phyloP scores from a whole-genome alignment of 2,797 vertebrate species.

The Orestias chungarensis region DNA sequence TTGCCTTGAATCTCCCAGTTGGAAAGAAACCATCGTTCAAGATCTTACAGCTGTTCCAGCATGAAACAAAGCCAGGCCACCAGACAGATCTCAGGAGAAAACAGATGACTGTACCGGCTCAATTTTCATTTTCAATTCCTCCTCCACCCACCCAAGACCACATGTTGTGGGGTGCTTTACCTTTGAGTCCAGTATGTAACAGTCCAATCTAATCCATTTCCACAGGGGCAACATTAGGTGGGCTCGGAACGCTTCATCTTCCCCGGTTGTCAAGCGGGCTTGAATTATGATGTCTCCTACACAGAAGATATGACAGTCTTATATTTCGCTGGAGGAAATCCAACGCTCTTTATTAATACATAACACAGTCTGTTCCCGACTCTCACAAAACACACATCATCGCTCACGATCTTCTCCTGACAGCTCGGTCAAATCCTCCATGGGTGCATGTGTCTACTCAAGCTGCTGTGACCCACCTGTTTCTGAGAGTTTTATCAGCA shows the following conservation, averaged over 20 bases:
- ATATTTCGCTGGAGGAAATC: slow-evolving; percentile 54
- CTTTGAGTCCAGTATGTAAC: slow-evolving; percentile 83
- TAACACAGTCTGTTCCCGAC: slow-evolving; percentile 40
- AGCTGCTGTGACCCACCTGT: slow-evolving; percentile 81
- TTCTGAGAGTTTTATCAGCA: slow-evolving; percentile 86
- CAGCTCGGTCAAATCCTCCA: slow-evolving; percentile 22
- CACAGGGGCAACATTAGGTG: slow-evolving; percentile 78
- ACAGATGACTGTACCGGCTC: slow-evolving; percentile 18
- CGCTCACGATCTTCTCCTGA: slow-evolving; percentile 45
- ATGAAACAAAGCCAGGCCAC: slow-evolving; percentile 38
- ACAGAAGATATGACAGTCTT: slow-evolving; percentile 59
- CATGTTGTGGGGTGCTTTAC: slow-evolving; percentile 67
- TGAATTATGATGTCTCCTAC: slow-evolving; percentile 89
- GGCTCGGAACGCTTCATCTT: slow-evolving; percentile 83
- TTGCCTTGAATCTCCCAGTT: slow-evolving; percentile 60
- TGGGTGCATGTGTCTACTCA: slow-evolving; percentile 31
- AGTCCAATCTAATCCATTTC: slow-evolving; percentile 89
- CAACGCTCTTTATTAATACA: slow-evolving; percentile 63
- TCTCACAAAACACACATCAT: slow-evolving; percentile 52
- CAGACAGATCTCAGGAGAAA: slow-evolving; percentile 29
- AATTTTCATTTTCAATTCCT: slow-evolving; percentile 38
- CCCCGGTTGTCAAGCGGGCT: slow-evolving; percentile 80
- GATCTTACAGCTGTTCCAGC: slow-evolving; percentile 52
- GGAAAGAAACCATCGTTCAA: slow-evolving; percentile 57
- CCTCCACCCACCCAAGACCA: slow-evolving; percentile 29